phyloP scores from a whole-genome alignment of 2,888 invertebrate genomes.

The Anthoptus insignis region DNA sequence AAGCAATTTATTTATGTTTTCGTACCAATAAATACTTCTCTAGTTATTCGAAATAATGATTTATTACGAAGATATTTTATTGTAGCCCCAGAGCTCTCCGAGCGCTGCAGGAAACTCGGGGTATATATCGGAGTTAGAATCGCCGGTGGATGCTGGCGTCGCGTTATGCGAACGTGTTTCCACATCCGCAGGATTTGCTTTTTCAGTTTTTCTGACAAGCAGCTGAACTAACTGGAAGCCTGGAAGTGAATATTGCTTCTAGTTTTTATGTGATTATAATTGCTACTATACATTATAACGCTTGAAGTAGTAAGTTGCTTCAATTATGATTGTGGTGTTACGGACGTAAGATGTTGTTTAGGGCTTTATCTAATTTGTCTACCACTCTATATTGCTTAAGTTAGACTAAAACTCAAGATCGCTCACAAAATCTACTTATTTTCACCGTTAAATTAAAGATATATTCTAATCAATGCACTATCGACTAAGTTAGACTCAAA shows the following conservation, averaged over 20 bases:
- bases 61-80: too few species aligned
- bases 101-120: conserved; percentile 67
- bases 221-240: background rate
- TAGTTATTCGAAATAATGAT: too few species aligned
- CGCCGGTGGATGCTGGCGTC: conserved; percentile 65
- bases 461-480: conserved; percentile 42
- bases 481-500: conserved; percentile 48
- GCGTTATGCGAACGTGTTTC: conserved; percentile 70
- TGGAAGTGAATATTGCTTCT: background rate
- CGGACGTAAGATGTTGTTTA: too few species aligned
- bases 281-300: too few species aligned
- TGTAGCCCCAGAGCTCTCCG: background rate
- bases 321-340: too few species aligned
- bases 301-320: too few species aligned
- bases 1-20: background rate
- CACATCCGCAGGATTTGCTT: conserved; percentile 44
- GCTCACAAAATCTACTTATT: conserved; percentile 10
- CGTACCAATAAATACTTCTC: too few species aligned
- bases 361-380: too few species aligned
- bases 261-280: too few species aligned
- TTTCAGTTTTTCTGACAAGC: conserved; percentile 18
- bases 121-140: conserved; percentile 80
- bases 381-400: too few species aligned
- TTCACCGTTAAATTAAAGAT: conserved; percentile 34
- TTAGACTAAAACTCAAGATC: too few species aligned